Evolutionary conservation across 1,140 invertebrate genomes (phyloP), one percentile per base, ranked within the genome.

Genomic region (Armadillidium nasatum): DNA sequence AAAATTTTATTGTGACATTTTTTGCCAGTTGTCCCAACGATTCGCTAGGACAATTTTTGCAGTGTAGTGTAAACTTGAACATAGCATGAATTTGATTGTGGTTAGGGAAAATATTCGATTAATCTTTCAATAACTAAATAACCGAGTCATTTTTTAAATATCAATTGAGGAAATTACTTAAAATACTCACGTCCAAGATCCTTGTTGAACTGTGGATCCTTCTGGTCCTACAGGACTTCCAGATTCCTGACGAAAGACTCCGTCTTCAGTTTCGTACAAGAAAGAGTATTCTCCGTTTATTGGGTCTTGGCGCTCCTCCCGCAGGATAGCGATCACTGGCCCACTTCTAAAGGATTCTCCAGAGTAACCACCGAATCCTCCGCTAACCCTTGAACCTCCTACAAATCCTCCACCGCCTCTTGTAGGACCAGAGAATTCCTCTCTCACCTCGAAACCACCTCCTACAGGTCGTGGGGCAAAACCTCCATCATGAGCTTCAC

Each of bases 131-230:
- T 3, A 33, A 33, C 33, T 3, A 33, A 33, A 33, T 33, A 33
- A 3, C 33, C 33, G 33, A 3, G 33, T 33, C 33, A 33, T 33
- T 33, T n/a, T n/a, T n/a, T n/a, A n/a, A n/a, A n/a, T n/a, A n/a
- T n/a, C n/a, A n/a, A n/a, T n/a, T n/a, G n/a, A n/a, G n/a, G n/a
- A n/a, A n/a, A n/a, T n/a, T n/a, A n/a, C n/a, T 19, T 60, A 13
- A 60, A 72, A 44, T 44, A 73, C 72, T 46, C 6, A 54, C 72
- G 45, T 10, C 72, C 72, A 73, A 60, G 10, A 21, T 23, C 72
- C 72, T 60, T 73, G 72, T 60, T 73, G 72, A 23, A 60, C 72
- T 10, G 50, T 45, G 22, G 72, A 44, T 7, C 72, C 72, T 15
- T 73, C 50, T 23, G 72, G 72, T 15, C 72, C 72, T 10, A 23